Percentiles rank a stretch among this genome's conserved stretches.
Conservation (phyloP, 2,888 invertebrate species). For the Myathropa florea region DNA sequence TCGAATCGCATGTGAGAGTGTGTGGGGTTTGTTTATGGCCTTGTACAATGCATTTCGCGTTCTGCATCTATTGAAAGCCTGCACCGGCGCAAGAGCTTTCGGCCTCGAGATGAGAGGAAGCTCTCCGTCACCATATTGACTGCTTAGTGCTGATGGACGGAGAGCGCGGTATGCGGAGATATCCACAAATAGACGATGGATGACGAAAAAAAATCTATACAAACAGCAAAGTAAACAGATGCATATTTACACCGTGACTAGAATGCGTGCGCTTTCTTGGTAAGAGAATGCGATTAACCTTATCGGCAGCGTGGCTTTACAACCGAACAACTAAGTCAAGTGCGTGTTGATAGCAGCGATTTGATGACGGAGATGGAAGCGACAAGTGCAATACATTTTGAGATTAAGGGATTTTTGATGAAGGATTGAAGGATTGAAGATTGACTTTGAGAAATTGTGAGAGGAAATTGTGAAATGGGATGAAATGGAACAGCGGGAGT, state of each 20-base stretch:
- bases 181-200: not conserved
- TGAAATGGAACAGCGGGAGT: too few relatives aligned
- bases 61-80: slow-evolving; percentile 3
- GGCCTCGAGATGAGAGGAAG: slow-evolving; percentile 24
- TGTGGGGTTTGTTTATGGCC: not conserved
- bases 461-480: not conserved
- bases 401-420: not conserved
- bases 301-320: not conserved
- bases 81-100: slow-evolving; percentile 32
- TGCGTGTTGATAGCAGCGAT: not conserved
- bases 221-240: not conserved
- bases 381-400: not conserved
- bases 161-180: not conserved
- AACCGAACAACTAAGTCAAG: not conserved
- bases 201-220: not conserved
- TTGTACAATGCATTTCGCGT: slow-evolving; percentile 41
- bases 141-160: not conserved
- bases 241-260: not conserved
- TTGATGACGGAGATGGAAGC: not conserved
- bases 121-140: not conserved
- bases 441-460: not conserved
- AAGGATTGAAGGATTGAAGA: not conserved
- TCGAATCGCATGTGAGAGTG: not conserved
- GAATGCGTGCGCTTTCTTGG: not conserved
- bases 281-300: not conserved